These are phyloP conservation scores for Meloidogyne exigua DNA, from an alignment of 1,140 invertebrate species.

Conservation along the genomic window DNA sequence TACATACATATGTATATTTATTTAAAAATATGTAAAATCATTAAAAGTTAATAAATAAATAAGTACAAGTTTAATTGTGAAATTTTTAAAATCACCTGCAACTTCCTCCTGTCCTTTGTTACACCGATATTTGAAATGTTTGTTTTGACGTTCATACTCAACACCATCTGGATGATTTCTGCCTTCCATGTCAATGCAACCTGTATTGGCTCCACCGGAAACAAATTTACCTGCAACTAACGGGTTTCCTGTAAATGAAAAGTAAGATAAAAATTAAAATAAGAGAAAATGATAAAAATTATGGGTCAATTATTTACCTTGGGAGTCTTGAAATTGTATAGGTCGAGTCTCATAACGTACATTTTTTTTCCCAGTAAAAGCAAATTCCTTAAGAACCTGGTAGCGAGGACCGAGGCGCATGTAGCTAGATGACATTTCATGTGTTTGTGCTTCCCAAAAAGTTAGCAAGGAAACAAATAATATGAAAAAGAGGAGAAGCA, in stretches of 20 bases:
- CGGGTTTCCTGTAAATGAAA: slow-evolving; percentile 29
- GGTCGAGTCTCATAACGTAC: slow-evolving; percentile 37
- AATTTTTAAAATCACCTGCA: slow-evolving; percentile 27
- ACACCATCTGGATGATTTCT: slow-evolving; percentile 27
- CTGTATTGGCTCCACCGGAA: background rate
- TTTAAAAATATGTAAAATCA: background rate
- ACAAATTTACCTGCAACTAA: slow-evolving; percentile 11
- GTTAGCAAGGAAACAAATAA: background rate
- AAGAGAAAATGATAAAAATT: slow-evolving; percentile 13
- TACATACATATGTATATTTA: too few relatives aligned
- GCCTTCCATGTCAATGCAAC: slow-evolving; percentile 40
- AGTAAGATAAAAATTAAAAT: background rate
- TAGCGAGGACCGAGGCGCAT: slow-evolving; percentile 18
- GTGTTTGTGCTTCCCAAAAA: background rate
- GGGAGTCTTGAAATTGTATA: background rate
- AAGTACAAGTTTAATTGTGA: background rate
- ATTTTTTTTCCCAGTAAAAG: slow-evolving; percentile 22
- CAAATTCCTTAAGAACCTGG: slow-evolving; percentile 30
- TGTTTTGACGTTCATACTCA: slow-evolving; percentile 50
- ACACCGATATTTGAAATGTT: slow-evolving; percentile 48
- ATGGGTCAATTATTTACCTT: background rate
- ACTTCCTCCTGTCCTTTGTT: slow-evolving; percentile 51
- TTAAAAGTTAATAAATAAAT: background rate
- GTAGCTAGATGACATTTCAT: background rate
- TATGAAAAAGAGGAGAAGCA: background rate